Evolutionary conservation across 2,113 vertebrate species (phyloP), one percentile per base, ranked within the genome.

Genomic region (Mesocricetus auratus): DNA sequence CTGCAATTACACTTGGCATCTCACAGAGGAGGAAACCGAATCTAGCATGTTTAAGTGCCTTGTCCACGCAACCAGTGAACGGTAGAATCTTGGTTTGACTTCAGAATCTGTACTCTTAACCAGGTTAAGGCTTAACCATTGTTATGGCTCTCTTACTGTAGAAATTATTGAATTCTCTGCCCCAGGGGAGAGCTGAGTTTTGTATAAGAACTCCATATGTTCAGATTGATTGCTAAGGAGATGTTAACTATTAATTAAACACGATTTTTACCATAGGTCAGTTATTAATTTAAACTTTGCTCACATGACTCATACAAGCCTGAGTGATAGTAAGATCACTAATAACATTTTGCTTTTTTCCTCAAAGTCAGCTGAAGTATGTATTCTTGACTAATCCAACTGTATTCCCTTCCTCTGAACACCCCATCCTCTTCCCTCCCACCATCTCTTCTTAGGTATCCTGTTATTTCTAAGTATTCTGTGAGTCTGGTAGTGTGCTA

Each of bases 261-360:
- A 29, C n/a, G 66, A 85, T 58, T 90, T 13, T 68, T 91, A 94
- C 39, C 85, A 22, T 6, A 53, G 45, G 22, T 85, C 85, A 95
- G 87, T 96, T 85, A 75, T 75, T 94, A 96, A 91, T 96, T 73
- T 94, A 68, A 74, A 96, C 69, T 95, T 92, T 93, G 78, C 90
- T 62, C 71, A 95, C 50, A 42, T 56, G 68, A 39, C 83, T 74
- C 89, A 92, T 56, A 33, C 5, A 75, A 90, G 92, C 60, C 17
- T 88, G 75, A 92, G 15, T 96, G 87, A 87, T 36, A 31, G 50
- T 62, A 81, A 93, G n/a, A 15, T 82, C 62, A 86, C 74, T 62
- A 93, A 75, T 94, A 93, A 42, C 45, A 88, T 77, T 96, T 95
- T 96, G 45, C 91, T 86, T 31, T 96, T 96, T 95, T 50, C 36